These are phyloP conservation scores for Callosobruchus maculatus DNA, from an alignment of 2,888 invertebrate genomes.

Conservation along the genomic window DNA sequence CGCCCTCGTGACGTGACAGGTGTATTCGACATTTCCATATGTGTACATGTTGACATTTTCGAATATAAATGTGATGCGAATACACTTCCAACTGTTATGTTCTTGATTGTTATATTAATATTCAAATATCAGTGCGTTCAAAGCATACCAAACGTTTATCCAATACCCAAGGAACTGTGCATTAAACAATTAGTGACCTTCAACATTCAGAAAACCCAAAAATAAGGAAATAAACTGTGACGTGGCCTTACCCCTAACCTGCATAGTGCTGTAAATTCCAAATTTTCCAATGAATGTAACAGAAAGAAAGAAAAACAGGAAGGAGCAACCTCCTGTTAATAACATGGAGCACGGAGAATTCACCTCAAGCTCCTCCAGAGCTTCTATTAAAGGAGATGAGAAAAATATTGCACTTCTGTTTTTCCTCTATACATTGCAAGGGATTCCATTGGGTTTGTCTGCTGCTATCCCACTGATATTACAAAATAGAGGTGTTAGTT, in stretches of 20 bases:
- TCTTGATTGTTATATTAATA: background rate
- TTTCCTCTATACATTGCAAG: slow-evolving; percentile 91
- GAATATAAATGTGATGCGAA: background rate
- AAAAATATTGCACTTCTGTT: slow-evolving; percentile 81
- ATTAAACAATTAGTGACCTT: background rate
- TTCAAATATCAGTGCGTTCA: background rate
- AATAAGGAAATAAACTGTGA: background rate
- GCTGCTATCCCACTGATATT: slow-evolving; percentile 94
- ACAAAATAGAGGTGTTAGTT: slow-evolving; percentile 88
- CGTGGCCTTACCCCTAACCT: background rate
- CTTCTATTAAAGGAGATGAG: slow-evolving; percentile 65
- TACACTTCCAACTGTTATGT: background rate
- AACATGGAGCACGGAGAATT: slow-evolving; percentile 40
- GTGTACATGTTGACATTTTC: background rate
- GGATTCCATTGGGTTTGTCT: slow-evolving; percentile 91
- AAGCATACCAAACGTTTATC: background rate
- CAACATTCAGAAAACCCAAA: background rate
- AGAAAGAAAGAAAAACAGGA: slow-evolving; percentile 25
- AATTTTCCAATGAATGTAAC: slow-evolving; percentile 16
- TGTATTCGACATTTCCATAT: background rate
- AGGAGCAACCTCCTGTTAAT: slow-evolving; percentile 7
- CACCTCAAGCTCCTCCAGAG: slow-evolving; percentile 8
- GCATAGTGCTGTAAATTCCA: background rate
- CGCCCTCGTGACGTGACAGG: background rate
- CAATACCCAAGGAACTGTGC: background rate